These are phyloP conservation scores for Tetramorium alpestre DNA, from an alignment of 1,140 invertebrate species.

Conservation along the genomic window DNA sequence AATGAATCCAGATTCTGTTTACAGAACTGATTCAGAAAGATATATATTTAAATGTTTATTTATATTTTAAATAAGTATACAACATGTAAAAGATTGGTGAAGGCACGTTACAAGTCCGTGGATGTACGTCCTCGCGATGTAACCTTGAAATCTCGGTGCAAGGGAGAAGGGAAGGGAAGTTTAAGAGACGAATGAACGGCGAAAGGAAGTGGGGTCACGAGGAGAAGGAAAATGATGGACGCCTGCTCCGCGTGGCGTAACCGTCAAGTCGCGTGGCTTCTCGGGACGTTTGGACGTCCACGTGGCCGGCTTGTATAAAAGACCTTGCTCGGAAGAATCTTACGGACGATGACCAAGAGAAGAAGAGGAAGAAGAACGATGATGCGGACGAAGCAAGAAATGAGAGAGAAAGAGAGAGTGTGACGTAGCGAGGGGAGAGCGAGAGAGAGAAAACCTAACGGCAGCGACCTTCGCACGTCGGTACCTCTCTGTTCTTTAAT, in stretches of 20 bases:
- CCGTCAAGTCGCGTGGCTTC: conserved; percentile 35
- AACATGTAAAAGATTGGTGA: background rate
- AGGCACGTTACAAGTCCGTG: background rate
- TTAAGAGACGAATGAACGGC: conserved; percentile 18
- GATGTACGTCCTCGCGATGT: conserved; percentile 32
- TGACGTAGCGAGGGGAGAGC: background rate
- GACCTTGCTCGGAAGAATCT: conserved; percentile 1
- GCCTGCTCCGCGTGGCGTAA: conserved; percentile 42
- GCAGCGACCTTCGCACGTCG: conserved; percentile 61
- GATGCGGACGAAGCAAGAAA: background rate
- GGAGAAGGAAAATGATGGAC: conserved; percentile 5
- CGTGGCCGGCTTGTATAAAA: conserved; percentile 22
- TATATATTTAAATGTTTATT: background rate
- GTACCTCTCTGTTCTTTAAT: conserved; percentile 84
- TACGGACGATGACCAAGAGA: conserved; percentile 5
- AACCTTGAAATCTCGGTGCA: conserved; percentile 58
- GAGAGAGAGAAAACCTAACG: conserved; percentile 64
- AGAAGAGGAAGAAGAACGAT: conserved; percentile 8
- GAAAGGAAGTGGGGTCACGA: conserved; percentile 10
- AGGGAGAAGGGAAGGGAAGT: background rate
- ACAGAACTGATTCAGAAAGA: background rate
- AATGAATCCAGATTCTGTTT: background rate
- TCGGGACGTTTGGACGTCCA: conserved; percentile 14
- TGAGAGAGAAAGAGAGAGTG: background rate
- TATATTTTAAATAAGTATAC: conserved; percentile 2